Base-by-base conservation (phyloP, 64 coral and sea anemone species). In the Platygyra sinensis region DNA sequence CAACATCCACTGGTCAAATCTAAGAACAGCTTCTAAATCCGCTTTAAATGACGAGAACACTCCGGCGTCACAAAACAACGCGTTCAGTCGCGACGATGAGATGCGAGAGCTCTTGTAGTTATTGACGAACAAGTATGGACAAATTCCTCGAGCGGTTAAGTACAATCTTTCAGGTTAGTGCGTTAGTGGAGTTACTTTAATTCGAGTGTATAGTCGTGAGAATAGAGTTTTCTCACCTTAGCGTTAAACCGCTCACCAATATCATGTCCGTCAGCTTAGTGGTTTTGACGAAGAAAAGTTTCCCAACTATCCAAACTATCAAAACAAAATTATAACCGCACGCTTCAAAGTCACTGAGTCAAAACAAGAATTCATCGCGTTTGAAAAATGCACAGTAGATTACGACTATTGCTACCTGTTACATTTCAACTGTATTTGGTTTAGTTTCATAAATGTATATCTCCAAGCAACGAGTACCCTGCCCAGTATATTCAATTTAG, bases 1-100 rank as follows among this genome's bases (percentile, higher is more conserved):
- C 81, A 85, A 85, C 81, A 85, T 85, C 36, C 13, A 71, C 10
- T 9, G 32, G 63, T 85, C 63, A 22, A 71, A 85, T 85, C 63
- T 50, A 33, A 7, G 51, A 28, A 71, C 7, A 85, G 24, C 22
- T 71, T 20, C 33, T 85, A 12, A 51, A 79, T 46, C 42, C 46
- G 32, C 32, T 30, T 38, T 42, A 83, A 20, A 19, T 50, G 20
- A 50, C 36, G 36, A 20, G 22, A 50, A 46, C 10, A 71, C 63
- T 22, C 4, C 2, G 24, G 5, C 74, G 2, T 77, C 74, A n/a
- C 38, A 52, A 77, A 77, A 22, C 49, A 38, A 4, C 16, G 14
- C n/a, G 11, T 29, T 73, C 27, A 30, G 10, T 31, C 11, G 2
- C n/a, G 0, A 10, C 24, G 20, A 69, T 27, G 10, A 25, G 65